phyloP scores from a whole-genome alignment of 2,113 vertebrate species.

The Tupaia chinensis region DNA sequence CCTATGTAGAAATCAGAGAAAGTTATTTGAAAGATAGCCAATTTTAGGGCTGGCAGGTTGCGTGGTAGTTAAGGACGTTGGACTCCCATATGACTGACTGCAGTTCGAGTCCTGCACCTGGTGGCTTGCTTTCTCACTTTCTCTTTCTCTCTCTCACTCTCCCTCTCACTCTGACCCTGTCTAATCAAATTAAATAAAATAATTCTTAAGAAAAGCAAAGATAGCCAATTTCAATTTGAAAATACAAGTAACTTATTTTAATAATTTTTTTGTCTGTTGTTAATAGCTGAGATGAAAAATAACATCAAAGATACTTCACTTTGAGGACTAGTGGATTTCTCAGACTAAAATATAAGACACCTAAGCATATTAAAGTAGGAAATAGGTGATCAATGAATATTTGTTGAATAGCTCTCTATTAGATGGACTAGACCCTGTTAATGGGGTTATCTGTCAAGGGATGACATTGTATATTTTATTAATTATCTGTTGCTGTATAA shows the following conservation, averaged over 20 bases:
- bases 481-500: background rate
- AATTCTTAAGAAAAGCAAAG: background rate
- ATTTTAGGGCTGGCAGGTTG: background rate
- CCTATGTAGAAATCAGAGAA: background rate
- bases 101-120: too few species aligned
- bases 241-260: constrained; percentile 32
- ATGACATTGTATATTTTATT: background rate
- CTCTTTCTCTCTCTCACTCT: too few species aligned
- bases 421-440: background rate
- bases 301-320: background rate
- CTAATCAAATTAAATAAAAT: too few species aligned
- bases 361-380: background rate
- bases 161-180: too few species aligned
- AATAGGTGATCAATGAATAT: background rate
- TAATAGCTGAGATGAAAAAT: constrained; percentile 8
- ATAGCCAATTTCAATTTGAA: background rate
- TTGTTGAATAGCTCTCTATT: background rate
- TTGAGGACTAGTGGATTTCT: background rate
- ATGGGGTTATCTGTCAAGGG: background rate
- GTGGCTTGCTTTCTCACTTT: too few species aligned
- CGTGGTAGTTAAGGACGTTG: too few species aligned
- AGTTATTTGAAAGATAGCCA: constrained; percentile 4
- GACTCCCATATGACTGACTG: too few species aligned
- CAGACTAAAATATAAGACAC: background rate
- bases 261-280: background rate